These are phyloP conservation scores for Agrilus mali DNA, from an alignment of 2,888 invertebrate genomes.

Conservation along the genomic window DNA sequence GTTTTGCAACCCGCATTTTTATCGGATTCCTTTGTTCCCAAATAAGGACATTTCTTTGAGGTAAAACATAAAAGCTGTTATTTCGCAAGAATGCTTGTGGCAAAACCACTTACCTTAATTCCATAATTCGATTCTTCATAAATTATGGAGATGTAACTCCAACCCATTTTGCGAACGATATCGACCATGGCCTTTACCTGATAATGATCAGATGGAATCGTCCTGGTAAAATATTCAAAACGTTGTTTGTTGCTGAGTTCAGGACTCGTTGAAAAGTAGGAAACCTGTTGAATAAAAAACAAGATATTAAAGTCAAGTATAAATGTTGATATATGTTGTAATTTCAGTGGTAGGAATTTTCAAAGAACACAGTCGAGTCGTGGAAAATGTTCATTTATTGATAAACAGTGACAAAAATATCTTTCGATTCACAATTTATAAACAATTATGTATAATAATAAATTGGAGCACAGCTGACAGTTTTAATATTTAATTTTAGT, in stretches of 20 bases:
- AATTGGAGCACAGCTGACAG: too few species aligned
- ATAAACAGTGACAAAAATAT: too few species aligned
- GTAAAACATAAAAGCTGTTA: neutral
- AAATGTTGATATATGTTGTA: too few species aligned
- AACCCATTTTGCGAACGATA: constrained; percentile 71
- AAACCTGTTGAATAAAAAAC: constrained; percentile 53
- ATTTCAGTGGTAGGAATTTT: too few species aligned
- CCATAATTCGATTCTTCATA: constrained; percentile 96
- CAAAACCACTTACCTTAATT: constrained; percentile 58
- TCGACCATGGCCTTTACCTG: constrained; percentile 94
- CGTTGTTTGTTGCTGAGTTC: constrained; percentile 89
- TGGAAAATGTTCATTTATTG: too few species aligned
- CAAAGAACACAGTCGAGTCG: too few species aligned
- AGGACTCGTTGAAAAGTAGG: constrained; percentile 90
- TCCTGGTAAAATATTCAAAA: constrained; percentile 88
- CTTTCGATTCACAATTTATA: too few species aligned
- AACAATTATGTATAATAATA: too few species aligned
- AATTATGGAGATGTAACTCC: constrained; percentile 91
- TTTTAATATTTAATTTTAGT: too few species aligned
- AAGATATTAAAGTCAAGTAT: neutral
- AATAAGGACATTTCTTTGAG: neutral
- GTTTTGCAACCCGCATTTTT: too few species aligned
- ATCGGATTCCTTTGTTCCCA: too few species aligned
- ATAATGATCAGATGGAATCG: constrained; percentile 89
- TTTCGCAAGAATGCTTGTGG: neutral